phyloP scores from a whole-genome alignment of 2,113 vertebrate genomes.

The Pao palembangensis region DNA sequence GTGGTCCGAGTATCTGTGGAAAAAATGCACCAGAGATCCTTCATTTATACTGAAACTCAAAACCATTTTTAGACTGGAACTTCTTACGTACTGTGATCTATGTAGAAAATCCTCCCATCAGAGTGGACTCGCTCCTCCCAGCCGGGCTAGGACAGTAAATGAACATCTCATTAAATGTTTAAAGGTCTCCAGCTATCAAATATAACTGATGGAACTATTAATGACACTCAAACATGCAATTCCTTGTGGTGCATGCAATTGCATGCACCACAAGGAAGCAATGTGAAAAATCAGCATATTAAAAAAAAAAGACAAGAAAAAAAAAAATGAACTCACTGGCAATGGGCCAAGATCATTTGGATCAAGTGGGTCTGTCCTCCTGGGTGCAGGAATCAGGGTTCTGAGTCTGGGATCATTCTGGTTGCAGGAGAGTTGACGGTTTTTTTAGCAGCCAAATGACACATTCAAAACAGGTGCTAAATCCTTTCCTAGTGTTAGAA shows the following conservation, averaged over 20 bases:
- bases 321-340: slow-evolving; percentile 77
- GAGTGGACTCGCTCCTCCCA: slow-evolving; percentile 95
- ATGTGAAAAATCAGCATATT: neutral
- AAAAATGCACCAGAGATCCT: slow-evolving; percentile 11
- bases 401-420: slow-evolving; percentile 93
- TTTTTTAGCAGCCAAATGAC: neutral
- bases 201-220: neutral
- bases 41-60: neutral
- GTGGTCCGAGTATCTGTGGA: slow-evolving; percentile 87
- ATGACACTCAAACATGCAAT: neutral
- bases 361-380: slow-evolving; percentile 81
- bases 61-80: neutral
- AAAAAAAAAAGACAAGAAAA: neutral
- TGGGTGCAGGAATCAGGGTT: slow-evolving; percentile 73
- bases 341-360: slow-evolving; percentile 86
- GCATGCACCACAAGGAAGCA: too few relatives aligned
- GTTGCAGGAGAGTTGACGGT: slow-evolving; percentile 37
- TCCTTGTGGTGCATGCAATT: too few relatives aligned
- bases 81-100: slow-evolving; percentile 88
- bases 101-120: slow-evolving; percentile 94
- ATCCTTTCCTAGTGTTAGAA: neutral
- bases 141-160: slow-evolving; percentile 78
- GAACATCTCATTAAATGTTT: neutral
- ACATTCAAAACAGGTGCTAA: neutral
- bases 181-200: neutral